Base-by-base conservation (phyloP, 1,140 invertebrate species). In the Pseudoatta argentina region DNA sequence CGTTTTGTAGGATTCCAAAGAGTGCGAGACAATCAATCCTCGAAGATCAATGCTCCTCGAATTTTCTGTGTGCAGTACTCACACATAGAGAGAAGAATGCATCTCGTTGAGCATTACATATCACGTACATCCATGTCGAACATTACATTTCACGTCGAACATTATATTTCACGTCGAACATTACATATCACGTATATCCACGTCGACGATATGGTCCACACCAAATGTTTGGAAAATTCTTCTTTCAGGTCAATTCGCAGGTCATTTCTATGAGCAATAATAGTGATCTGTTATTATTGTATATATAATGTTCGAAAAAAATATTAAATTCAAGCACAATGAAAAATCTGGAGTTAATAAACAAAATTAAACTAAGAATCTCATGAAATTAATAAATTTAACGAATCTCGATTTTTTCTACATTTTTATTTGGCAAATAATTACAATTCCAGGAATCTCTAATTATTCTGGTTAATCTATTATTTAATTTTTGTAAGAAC, bases 1-100 rank as follows among this genome's bases (percentile, higher is more conserved):
- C 82, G 79, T 88, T 88, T 91, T 79, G 87, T 91, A 93, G 79
- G 89, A 88, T 92, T 79, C 30, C 86, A 93, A 91, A 91, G 88
- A 92, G 86, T 91, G 91, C 89, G 86, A 90, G 86, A 91, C 85
- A 87, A 89, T 88, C 69, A 51, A 21, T 57, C 77, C 75, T 48
- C 79, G 77, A 91, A 83, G 59, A 73, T 86, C 63, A 83, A 69
- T 86, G 27, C 51, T 69, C 76, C 57, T 34, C 66, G 24, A 61
- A 61, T 66, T 34, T 82, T 59, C 81, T 88, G 91, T 91, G 87
- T 92, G 91, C 92, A 88, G 89, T 89, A 91, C 82, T 87, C 85
- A 30, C 87, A 88, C 89, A 88, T 82, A 90, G 78, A 85, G 86
- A 76, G 79, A 85, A 81, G 51, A 64, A 87, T 66, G 69, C 77